These are phyloP conservation scores for Oncorhynchus clarkii DNA, from an alignment of 2,113 vertebrate species.

Conservation along the genomic window DNA sequence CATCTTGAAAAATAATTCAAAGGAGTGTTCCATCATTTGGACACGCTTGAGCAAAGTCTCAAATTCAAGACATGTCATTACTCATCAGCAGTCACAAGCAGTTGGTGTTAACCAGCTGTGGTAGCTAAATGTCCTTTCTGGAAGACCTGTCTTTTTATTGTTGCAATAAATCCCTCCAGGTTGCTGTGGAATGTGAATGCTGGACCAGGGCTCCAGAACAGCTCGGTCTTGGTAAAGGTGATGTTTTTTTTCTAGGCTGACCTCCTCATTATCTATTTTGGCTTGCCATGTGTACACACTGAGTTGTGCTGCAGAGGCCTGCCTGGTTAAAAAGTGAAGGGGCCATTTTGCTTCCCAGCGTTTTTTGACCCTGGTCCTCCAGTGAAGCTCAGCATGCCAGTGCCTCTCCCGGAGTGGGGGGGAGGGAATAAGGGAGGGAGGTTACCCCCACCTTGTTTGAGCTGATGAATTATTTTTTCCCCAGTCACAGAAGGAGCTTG, in stretches of 20 bases:
- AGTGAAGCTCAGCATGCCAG: conserved; percentile 52
- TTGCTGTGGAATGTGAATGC: conserved; percentile 67
- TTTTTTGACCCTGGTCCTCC: conserved; percentile 25
- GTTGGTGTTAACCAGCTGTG: conserved; percentile 76
- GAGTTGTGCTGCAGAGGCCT: conserved; percentile 44
- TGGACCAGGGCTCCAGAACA: conserved; percentile 56
- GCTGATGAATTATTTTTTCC: conserved; percentile 41
- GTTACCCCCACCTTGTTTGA: conserved; percentile 49
- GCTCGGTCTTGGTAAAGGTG: conserved; percentile 67
- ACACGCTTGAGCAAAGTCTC: conserved; percentile 68
- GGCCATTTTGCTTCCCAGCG: conserved; percentile 35
- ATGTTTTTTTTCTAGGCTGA: conserved; percentile 67
- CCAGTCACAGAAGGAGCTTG: conserved; percentile 59
- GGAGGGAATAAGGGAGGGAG: conserved; percentile 16
- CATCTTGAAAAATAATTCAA: conserved; percentile 61
- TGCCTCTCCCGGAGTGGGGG: conserved; percentile 26
- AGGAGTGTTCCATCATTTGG: conserved; percentile 68
- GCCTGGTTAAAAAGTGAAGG: conserved; percentile 51
- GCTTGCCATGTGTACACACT: conserved; percentile 57
- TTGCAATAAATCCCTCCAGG: conserved; percentile 74
- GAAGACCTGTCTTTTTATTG: conserved; percentile 51
- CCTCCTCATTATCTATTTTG: conserved; percentile 73
- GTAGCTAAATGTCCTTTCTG: conserved; percentile 68
- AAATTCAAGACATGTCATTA: conserved; percentile 73
- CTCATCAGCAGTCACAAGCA: conserved; percentile 74